These are phyloP conservation scores for Spilarctia lutea DNA, from an alignment of 2,888 invertebrate species.

Conservation along the genomic window DNA sequence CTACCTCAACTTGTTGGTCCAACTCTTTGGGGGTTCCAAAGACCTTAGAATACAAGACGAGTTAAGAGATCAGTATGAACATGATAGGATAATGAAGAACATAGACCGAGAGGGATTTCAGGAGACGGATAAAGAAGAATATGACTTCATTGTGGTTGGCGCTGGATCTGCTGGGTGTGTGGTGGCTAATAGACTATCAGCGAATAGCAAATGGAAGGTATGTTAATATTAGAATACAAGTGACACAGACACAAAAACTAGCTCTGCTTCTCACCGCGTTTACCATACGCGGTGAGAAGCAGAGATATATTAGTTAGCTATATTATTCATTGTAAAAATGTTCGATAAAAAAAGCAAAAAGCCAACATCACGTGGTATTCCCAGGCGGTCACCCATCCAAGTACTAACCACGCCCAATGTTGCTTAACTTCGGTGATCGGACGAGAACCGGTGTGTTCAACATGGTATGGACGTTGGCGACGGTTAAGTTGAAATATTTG, in stretches of 20 bases:
- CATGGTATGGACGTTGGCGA: constrained; percentile 74
- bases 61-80: constrained; percentile 38
- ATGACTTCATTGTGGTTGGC: constrained; percentile 74
- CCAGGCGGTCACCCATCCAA: no score
- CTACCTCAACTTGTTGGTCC: constrained; percentile 63
- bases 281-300: no score
- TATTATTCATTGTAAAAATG: no score
- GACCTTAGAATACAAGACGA: constrained; percentile 48
- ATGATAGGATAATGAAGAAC: constrained; percentile 17
- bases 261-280: no score
- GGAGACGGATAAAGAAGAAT: constrained; percentile 50
- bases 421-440: constrained; percentile 82
- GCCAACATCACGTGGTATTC: no score
- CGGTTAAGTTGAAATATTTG: no score
- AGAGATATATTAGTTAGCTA: no score
- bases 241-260: no score
- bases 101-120: no score
- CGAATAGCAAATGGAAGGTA: constrained; percentile 64
- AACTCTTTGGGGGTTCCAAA: constrained; percentile 62
- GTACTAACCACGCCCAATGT: constrained; percentile 79
- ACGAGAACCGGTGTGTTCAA: constrained; percentile 80
- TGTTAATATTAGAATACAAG: no score
- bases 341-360: no score
- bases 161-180: constrained; percentile 74
- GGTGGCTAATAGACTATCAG: constrained; percentile 68